Conservation (phyloP, 2,113 vertebrate species). For the Baryphthengus martii region DNA sequence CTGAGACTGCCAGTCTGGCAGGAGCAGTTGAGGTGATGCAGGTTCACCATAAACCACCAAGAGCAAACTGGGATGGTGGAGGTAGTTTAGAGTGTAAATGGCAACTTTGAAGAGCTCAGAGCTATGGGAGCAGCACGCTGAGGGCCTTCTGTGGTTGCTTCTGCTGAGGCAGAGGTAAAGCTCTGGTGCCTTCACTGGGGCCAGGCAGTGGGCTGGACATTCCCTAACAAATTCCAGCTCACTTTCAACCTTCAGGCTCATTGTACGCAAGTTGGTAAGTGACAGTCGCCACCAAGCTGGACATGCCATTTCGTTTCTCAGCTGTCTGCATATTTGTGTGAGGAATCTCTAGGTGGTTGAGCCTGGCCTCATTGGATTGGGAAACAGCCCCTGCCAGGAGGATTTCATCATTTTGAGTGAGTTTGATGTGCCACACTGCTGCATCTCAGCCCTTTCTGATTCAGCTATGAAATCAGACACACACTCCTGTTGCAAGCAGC, state of each 20-base stretch:
- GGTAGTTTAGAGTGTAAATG: neutral
- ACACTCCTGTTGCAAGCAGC: neutral
- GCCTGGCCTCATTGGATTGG: neutral
- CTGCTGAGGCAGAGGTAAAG: neutral
- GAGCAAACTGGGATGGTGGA: neutral
- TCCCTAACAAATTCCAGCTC: neutral
- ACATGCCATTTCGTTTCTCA: neutral
- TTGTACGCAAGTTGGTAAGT: neutral
- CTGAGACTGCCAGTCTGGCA: neutral
- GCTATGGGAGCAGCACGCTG: neutral
- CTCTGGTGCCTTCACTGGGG: accelerated
- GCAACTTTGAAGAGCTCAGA: neutral
- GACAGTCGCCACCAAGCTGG: neutral
- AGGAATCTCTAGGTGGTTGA: accelerated
- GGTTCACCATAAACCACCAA: neutral
- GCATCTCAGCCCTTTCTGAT: neutral
- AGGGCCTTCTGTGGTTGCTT: neutral
- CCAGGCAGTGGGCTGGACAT: neutral
- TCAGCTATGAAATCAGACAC: neutral
- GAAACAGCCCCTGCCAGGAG: neutral
- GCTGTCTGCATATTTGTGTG: neutral
- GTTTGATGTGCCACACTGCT: neutral
- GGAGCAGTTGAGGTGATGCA: neutral
- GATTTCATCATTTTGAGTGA: neutral
- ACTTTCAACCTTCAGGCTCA: neutral